These are phyloP conservation scores for Megaceryle alcyon DNA, from an alignment of 2,797 vertebrate species.

Conservation along the genomic window DNA sequence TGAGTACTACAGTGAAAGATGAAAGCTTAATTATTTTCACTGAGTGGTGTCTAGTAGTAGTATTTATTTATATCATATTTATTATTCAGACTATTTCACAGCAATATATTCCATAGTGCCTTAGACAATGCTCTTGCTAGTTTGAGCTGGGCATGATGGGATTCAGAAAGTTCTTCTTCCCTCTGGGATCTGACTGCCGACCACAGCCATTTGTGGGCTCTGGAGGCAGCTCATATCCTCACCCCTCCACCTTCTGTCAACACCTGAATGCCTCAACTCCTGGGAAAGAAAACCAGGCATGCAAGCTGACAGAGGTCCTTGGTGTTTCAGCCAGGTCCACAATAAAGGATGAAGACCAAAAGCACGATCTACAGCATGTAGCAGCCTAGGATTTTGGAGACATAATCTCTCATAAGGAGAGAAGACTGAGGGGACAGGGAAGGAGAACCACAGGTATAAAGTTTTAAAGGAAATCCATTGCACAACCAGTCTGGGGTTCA, in stretches of 20 bases:
- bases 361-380: background rate
- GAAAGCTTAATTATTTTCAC: background rate
- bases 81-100: background rate
- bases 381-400: accelerated
- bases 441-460: background rate
- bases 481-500: background rate
- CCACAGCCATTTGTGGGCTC: background rate
- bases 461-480: background rate
- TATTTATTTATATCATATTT: background rate
- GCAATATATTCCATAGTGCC: background rate
- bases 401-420: background rate
- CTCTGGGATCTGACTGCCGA: background rate
- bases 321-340: background rate
- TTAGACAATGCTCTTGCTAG: background rate
- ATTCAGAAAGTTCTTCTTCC: background rate
- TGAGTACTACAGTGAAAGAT: background rate
- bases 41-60: background rate
- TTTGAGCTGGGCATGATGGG: background rate
- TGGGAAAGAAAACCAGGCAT: background rate
- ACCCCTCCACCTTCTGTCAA: background rate
- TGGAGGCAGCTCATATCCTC: background rate
- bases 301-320: background rate
- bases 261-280: background rate
- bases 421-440: accelerated
- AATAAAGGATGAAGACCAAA: background rate